These are phyloP conservation scores for Sweltsa coloradensis DNA, from an alignment of 1,140 invertebrate species.

Conservation along the genomic window DNA sequence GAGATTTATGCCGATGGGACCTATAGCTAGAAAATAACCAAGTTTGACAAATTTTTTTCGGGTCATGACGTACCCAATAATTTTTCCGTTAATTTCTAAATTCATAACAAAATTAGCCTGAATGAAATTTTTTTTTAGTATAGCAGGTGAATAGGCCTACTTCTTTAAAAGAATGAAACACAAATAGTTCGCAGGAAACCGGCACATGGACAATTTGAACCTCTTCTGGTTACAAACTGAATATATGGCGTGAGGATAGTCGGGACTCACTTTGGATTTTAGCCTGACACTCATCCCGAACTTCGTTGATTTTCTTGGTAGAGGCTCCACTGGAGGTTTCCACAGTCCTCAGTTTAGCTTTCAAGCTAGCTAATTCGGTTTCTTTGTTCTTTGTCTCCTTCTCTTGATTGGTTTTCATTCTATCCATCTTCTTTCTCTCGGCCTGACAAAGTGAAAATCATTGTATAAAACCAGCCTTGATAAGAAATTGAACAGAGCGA, in stretches of 20 bases:
- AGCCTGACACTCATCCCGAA: conserved; percentile 52
- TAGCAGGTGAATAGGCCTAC: too few relatives aligned
- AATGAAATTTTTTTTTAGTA: too few relatives aligned
- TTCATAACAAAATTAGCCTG: too few relatives aligned
- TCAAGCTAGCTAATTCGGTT: conserved; percentile 46
- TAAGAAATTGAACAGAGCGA: conserved; percentile 5
- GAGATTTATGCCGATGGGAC: too few relatives aligned
- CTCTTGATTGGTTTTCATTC: conserved; percentile 43
- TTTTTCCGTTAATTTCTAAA: too few relatives aligned
- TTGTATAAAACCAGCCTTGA: conserved; percentile 9
- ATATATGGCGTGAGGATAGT: neutral
- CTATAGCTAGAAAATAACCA: too few relatives aligned
- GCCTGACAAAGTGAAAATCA: conserved; percentile 28
- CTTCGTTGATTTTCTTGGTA: conserved; percentile 47
- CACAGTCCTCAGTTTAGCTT: conserved; percentile 45
- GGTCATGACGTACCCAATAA: too few relatives aligned
- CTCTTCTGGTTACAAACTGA: too few relatives aligned
- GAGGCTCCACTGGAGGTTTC: conserved; percentile 43
- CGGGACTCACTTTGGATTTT: conserved; percentile 45
- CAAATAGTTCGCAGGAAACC: too few relatives aligned
- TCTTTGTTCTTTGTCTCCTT: conserved; percentile 50
- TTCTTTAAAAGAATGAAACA: too few relatives aligned
- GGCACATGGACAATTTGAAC: too few relatives aligned
- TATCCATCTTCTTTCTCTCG: conserved; percentile 46
- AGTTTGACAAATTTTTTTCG: too few relatives aligned